Evolutionary conservation across 23 tunicate species (phyloP), one percentile per base, ranked within the genome.

Genomic region (Halocynthia roretzi): DNA sequence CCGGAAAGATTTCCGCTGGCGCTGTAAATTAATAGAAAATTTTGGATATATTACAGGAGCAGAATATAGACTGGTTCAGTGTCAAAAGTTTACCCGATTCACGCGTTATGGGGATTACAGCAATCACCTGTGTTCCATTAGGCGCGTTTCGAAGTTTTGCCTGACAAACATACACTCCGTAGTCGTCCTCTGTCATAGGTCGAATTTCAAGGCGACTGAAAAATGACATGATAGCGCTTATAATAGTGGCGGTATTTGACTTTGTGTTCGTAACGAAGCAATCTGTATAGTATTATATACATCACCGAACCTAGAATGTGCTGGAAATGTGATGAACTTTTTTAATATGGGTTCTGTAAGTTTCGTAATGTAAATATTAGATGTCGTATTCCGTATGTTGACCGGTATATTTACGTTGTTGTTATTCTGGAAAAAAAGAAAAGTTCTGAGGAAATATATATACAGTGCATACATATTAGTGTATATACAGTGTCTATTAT

Each of bases 151-250:
- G 50, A 8, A 74, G 21, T 8, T 48, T 77, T 8, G 88, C 96
- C 18, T 78, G 31, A 57, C 96, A 89, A 11, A 80, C 80, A 62
- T 89, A 89, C 6, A 62, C 62, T 6, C 96, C 96, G 71, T 89
- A 89, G 73, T 89, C 84, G 55, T 89, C 85, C 50, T 61, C 75
- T 8, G 82, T 71, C 50, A 83, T 50, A 51, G 40, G 68, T 11
- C 62, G 79, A 60, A 89, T 89, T 57, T 80, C 77, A 57, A 89
- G 75, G 12, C 80, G 84, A 62, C 96, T 89, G 78, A 56, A 72
- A 58, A 71, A 23, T 1, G 14, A n/a, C 17, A 20, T 5, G 12
- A 40, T 52, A 15, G 17, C 1, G 63, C 71, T 67, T 21, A 31
- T 31, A 67, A 5, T 67, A 67, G 21, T 67, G 21, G 23, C 71